phyloP scores from a whole-genome alignment of 2,888 invertebrate genomes.

The Tolmerus cingulatus region DNA sequence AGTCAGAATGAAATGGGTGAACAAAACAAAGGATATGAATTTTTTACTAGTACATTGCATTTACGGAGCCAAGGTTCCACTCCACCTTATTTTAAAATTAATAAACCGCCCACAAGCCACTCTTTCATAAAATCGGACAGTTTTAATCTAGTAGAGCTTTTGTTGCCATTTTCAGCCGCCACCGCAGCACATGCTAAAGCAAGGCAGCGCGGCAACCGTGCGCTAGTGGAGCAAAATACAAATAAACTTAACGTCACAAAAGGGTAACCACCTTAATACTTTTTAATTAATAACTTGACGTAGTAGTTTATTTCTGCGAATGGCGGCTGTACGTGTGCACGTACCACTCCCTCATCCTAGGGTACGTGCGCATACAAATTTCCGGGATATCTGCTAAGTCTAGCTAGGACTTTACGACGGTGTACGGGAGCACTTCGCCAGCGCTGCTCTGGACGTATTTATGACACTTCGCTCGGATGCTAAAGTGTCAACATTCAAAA shows the following conservation, averaged over 20 bases:
- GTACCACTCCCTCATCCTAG: background rate
- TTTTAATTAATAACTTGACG: conserved; percentile 24
- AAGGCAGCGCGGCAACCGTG: background rate
- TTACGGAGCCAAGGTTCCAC: background rate
- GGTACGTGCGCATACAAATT: background rate
- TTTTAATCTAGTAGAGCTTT: conserved; percentile 31
- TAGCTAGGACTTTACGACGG: background rate
- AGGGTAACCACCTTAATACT: background rate
- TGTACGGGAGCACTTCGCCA: background rate
- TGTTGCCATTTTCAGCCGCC: conserved; percentile 3
- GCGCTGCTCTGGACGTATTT: background rate
- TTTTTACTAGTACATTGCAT: background rate
- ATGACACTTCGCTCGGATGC: conserved; percentile 30
- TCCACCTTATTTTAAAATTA: conserved; percentile 26
- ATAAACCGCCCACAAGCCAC: conserved; percentile 4
- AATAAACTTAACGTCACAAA: conserved; percentile 20
- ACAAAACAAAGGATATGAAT: conserved; percentile 11
- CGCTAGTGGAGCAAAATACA: background rate
- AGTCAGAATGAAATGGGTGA: background rate
- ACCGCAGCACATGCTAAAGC: background rate
- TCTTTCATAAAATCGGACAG: conserved; percentile 35
- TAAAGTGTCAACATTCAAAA: conserved; percentile 41
- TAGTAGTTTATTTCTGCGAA: background rate
- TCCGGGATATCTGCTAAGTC: background rate
- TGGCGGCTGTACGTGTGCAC: background rate